Evolutionary conservation across 2,888 invertebrate species (phyloP).

Genomic region (Lithophane leautieri): DNA sequence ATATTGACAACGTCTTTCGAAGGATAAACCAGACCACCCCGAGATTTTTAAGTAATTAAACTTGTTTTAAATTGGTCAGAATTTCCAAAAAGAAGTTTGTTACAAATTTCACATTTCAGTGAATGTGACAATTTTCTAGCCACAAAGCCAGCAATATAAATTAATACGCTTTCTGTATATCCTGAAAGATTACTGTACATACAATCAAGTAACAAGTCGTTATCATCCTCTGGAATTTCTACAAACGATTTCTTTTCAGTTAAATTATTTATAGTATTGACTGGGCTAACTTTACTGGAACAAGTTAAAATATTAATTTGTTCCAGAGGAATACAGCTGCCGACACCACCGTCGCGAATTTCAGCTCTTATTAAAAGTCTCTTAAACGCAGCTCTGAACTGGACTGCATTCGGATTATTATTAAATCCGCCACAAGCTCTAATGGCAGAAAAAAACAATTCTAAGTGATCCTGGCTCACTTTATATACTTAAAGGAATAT

Average conservation of each 20-base stretch:
- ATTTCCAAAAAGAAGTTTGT: not conserved
- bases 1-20: conserved; percentile 1
- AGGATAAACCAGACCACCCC: conserved; percentile 9
- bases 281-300: conserved; percentile 16
- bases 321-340: conserved; percentile 19
- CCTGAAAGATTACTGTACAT: conserved; percentile 6
- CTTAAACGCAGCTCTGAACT: conserved; percentile 12
- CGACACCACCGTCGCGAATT: conserved; percentile 12
- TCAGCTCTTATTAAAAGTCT: conserved; percentile 30
- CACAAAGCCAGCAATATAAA: conserved; percentile 8
- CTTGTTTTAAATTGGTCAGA: not conserved
- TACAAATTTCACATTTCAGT: not conserved
- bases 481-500: conserved; percentile 27
- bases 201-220: conserved; percentile 4
- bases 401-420: conserved; percentile 48
- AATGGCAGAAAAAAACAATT: conserved; percentile 38
- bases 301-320: conserved; percentile 17
- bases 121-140: conserved; percentile 2
- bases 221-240: conserved; percentile 15
- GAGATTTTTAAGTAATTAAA: conserved; percentile 3
- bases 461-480: conserved; percentile 23
- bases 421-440: conserved; percentile 56
- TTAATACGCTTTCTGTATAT: not conserved
- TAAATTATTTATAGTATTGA: conserved; percentile 17
- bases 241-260: conserved; percentile 9